phyloP scores from a whole-genome alignment of 92 coral and sea anemone species.

The Zoanthus solanderi region DNA sequence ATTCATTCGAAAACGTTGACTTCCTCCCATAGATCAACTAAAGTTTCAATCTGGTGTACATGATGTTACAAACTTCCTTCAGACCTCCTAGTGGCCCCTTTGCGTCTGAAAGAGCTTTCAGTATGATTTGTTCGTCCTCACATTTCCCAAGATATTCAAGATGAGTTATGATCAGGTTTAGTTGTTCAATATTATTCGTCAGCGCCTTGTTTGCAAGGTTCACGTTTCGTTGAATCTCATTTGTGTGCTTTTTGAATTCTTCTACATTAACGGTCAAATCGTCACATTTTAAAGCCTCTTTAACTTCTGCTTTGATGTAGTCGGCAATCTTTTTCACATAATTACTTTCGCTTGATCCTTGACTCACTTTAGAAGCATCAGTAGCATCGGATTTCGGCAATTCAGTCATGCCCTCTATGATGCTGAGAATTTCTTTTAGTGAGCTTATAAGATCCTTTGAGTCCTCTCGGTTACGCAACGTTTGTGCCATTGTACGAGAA shows the following conservation, averaged over 20 bases:
- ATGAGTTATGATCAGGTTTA: neutral
- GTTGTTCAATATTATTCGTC: neutral
- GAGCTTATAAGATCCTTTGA: conserved; percentile 1
- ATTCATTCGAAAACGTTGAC: no score
- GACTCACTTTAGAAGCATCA: neutral
- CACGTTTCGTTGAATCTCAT: neutral
- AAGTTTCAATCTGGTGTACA: neutral
- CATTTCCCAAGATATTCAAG: neutral
- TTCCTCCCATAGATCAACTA: no score
- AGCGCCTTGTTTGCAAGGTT: neutral
- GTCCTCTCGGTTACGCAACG: neutral
- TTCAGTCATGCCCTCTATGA: neutral
- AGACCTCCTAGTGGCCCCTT: neutral
- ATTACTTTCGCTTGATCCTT: neutral
- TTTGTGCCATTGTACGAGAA: conserved; percentile 11
- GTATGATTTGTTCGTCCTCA: neutral
- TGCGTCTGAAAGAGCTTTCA: conserved; percentile 6
- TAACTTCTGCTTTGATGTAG: neutral
- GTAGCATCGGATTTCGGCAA: neutral
- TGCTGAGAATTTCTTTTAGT: neutral
- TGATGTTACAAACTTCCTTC: neutral
- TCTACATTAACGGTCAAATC: conserved; percentile 25
- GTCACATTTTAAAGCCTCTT: neutral
- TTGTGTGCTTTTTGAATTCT: conserved; percentile 18
- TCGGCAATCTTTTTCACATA: neutral